These are phyloP conservation scores for Cryptophagus acutangulus DNA, from an alignment of 2,888 invertebrate species.

Conservation along the genomic window DNA sequence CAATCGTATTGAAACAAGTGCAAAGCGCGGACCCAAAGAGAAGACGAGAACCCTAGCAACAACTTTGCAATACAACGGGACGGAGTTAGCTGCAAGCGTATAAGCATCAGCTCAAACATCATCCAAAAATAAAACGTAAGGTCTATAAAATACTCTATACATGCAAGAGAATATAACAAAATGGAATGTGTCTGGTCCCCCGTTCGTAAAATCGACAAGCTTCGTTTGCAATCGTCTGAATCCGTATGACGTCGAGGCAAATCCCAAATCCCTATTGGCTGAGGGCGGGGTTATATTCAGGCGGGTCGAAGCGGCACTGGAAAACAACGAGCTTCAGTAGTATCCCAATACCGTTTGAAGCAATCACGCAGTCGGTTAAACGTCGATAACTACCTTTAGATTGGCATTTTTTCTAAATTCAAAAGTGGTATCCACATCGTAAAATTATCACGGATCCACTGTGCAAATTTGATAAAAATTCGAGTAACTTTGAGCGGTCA, in stretches of 20 bases:
- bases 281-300: conserved; percentile 39
- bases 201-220: conserved; percentile 17
- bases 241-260: conserved; percentile 40
- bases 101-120: too few species aligned
- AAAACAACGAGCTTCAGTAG: conserved; percentile 36
- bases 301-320: conserved; percentile 40
- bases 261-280: conserved; percentile 35
- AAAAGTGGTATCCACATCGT: conserved; percentile 27
- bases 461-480: conserved; percentile 35
- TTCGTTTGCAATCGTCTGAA: conserved; percentile 28
- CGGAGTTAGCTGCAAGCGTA: conserved; percentile 2
- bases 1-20: too few species aligned
- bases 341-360: conserved; percentile 33
- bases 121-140: conserved; percentile 29
- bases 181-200: conserved; percentile 36
- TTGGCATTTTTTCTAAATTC: conserved; percentile 24
- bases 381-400: conserved; percentile 30
- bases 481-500: conserved; percentile 26
- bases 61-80: conserved; percentile 1
- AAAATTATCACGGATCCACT: conserved; percentile 17
- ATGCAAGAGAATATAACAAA: conserved; percentile 38
- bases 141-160: conserved; percentile 18
- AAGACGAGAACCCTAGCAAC: conserved; percentile 5
- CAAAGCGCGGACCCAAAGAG: too few species aligned
- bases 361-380: conserved; percentile 31